These are phyloP conservation scores for Orthonevra nobilis DNA, from an alignment of 2,888 invertebrate genomes.

Conservation along the genomic window DNA sequence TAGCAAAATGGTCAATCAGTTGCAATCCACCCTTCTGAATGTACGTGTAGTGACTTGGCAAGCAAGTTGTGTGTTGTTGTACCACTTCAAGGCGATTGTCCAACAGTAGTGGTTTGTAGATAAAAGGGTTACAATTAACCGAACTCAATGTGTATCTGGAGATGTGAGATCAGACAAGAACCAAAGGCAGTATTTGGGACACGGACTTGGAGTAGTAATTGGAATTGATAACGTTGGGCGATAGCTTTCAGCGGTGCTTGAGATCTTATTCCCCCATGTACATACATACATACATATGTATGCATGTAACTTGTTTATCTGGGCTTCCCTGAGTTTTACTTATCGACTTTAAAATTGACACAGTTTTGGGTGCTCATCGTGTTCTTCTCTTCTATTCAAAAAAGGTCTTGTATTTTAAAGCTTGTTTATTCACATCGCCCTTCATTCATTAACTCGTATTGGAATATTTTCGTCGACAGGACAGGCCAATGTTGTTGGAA, in stretches of 20 bases:
- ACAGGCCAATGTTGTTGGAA: too few relatives aligned
- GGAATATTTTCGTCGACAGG: too few relatives aligned
- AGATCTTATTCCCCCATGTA: too few relatives aligned
- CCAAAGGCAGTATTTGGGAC: background rate
- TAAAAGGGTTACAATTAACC: slow-evolving; percentile 67
- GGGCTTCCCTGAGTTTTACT: too few relatives aligned
- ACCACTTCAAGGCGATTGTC: slow-evolving; percentile 54
- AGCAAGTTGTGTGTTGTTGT: slow-evolving; percentile 19
- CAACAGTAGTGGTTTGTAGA: slow-evolving; percentile 34
- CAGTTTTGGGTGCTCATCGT: too few relatives aligned
- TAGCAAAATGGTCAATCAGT: slow-evolving; percentile 61
- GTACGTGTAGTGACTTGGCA: slow-evolving; percentile 28
- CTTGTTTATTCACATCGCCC: too few relatives aligned
- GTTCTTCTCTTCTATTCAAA: too few relatives aligned
- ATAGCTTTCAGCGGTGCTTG: slow-evolving; percentile 24
- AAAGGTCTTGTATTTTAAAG: too few relatives aligned
- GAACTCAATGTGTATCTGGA: slow-evolving; percentile 4
- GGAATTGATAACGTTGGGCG: slow-evolving; percentile 36
- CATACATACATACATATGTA: too few relatives aligned
- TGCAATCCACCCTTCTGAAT: slow-evolving; percentile 36
- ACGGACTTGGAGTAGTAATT: slow-evolving; percentile 29
- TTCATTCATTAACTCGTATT: too few relatives aligned
- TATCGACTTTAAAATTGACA: too few relatives aligned
- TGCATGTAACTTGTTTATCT: too few relatives aligned
- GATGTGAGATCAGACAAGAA: background rate